Base-by-base conservation (phyloP, 2,888 invertebrate species). In the Hypomecis atomaria region DNA sequence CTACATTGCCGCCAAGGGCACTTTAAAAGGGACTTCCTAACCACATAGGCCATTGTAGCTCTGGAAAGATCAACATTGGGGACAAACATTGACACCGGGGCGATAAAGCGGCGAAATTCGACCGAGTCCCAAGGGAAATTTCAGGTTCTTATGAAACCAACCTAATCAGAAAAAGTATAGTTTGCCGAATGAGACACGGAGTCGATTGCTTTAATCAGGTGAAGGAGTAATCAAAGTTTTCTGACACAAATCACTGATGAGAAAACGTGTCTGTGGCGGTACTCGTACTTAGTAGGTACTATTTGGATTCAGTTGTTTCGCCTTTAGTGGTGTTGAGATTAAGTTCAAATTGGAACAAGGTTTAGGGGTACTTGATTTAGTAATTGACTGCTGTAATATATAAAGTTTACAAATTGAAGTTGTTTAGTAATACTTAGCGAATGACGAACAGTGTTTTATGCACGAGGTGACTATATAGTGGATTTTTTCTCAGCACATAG, bases 41-140 rank as follows among this genome's bases (percentile, higher is more conserved):
- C 61, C 67, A 62, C 59, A 65, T 66, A 62, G 40, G 45, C 59
- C 48, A 71, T 69, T 66, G 68, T 69, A 66, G 54, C 56, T 61
- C 63, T 43, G 56, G 71, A 59, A 72, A 69, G 72, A 74, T 77
- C 78, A 77, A 75, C 77, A 70, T 59, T 58, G 66, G 65, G 56
- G 66, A 74, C 77, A 78, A 82, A 81, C 78, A 82, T 80, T 80
- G 82, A 75, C 80, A 75, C 73, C 76, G 74, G 11, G 68, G 66
- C 77, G 81, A 80, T 80, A 78, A 75, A 79, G 76, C 74, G 71
- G 70, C 73, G 67, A 77, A 79, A 79, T 76, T 79, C 76, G 78
- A 72, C 67, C 72, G 53, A 72, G 65, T 71, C 86, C 75, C 83
- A 0, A 54, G 85, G 85, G 85, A 86, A 86, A 85, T 86, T 84